phyloP scores from a whole-genome alignment of 2,888 invertebrate genomes.

The Oscheius myriophilus region DNA sequence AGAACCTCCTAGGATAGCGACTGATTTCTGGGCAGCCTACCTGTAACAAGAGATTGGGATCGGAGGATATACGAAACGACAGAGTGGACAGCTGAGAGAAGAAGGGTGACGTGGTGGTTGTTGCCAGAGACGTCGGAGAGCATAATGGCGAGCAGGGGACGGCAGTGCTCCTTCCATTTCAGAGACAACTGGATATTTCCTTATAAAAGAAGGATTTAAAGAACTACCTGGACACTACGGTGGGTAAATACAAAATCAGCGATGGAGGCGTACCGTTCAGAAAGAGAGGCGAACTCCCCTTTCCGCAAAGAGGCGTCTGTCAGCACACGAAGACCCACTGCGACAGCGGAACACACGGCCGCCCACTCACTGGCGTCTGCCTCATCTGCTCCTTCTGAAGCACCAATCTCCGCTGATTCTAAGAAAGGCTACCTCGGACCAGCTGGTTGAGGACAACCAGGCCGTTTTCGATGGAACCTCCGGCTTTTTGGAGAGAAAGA shows the following conservation, averaged over 20 bases:
- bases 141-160: constrained; percentile 22
- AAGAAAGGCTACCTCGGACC: neutral
- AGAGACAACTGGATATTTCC: constrained; percentile 11
- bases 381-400: constrained; percentile 14
- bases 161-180: constrained; percentile 25
- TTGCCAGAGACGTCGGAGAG: constrained; percentile 11
- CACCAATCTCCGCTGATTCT: neutral
- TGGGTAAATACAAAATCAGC: constrained; percentile 1
- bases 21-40: too few species aligned
- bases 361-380: constrained; percentile 7
- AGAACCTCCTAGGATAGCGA: too few species aligned
- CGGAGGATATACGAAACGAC: neutral
- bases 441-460: constrained; percentile 1
- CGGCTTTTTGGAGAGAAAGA: constrained; percentile 17
- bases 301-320: constrained; percentile 18
- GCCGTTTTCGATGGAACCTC: neutral
- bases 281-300: neutral
- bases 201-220: neutral
- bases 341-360: constrained; percentile 23
- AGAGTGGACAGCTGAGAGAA: constrained; percentile 10
- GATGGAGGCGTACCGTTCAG: constrained; percentile 13
- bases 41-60: neutral
- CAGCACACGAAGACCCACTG: constrained; percentile 21
- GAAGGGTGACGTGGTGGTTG: constrained; percentile 9
- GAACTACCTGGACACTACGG: neutral